A percentile compares a stretch with the other conserved stretches of the same genome.
These are phyloP conservation scores for Ciconia stormi DNA, from an alignment of 2,113 vertebrate genomes.

Conservation along the genomic window DNA sequence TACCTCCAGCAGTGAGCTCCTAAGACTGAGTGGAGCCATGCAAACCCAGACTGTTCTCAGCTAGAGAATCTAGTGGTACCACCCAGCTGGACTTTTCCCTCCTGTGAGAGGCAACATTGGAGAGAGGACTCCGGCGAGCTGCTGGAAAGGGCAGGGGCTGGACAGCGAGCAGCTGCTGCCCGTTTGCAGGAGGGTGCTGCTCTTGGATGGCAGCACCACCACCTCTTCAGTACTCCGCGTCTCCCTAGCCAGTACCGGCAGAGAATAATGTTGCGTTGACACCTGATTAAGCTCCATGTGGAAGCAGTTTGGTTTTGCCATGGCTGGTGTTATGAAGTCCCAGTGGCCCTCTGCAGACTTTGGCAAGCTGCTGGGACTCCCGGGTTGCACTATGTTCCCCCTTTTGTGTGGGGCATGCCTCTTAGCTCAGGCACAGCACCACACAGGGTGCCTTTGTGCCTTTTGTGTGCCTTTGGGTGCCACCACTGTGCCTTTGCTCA, in stretches of 20 bases:
- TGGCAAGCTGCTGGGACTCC: not conserved
- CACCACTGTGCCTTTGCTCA: not conserved
- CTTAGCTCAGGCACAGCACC: not conserved
- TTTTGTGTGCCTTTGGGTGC: too few relatives aligned
- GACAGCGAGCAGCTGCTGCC: not conserved
- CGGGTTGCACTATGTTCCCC: not conserved
- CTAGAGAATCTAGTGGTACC: not conserved
- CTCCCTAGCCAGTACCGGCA: not conserved
- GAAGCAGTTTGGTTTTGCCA: not conserved
- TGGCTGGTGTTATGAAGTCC: not conserved
- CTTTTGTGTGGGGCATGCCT: not conserved
- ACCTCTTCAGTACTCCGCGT: not conserved
- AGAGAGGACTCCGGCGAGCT: not conserved
- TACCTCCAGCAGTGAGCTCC: not conserved
- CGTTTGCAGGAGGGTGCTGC: not conserved
- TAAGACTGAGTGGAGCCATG: too few relatives aligned
- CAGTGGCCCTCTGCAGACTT: not conserved
- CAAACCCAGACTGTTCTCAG: not conserved
- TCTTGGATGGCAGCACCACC: not conserved
- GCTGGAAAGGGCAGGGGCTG: not conserved
- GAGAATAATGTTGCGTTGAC: fast-evolving
- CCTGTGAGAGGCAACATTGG: fast-evolving
- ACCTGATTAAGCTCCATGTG: fast-evolving
- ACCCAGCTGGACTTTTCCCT: not conserved
- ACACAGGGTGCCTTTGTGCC: too few relatives aligned